Evolutionary conservation across 2,888 invertebrate genomes (phyloP).

Genomic region (Taphrorychus bicolor): DNA sequence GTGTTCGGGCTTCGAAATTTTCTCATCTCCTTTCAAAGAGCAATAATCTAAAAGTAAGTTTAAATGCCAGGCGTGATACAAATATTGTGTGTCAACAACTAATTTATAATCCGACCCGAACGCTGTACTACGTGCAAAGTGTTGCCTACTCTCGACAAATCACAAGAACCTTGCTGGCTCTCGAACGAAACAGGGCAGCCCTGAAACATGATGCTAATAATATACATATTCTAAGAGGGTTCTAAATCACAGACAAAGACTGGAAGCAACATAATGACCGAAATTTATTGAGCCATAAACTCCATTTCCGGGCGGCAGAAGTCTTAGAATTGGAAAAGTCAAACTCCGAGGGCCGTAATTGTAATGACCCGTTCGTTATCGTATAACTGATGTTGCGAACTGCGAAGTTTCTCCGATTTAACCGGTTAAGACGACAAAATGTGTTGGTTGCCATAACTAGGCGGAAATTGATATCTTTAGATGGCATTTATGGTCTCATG

Average conservation of each 20-base stretch:
- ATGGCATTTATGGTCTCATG: no score
- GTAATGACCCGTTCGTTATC: conserved; percentile 28
- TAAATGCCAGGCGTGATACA: no score
- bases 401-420: conserved; percentile 29
- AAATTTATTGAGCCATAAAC: conserved; percentile 39
- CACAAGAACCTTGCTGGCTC: background rate
- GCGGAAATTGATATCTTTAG: background rate
- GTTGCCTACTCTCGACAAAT: background rate
- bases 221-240: conserved; percentile 21
- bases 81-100: no score
- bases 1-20: no score
- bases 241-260: conserved; percentile 29
- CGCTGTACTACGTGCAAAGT: no score
- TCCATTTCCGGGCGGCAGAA: conserved; percentile 28
- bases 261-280: conserved; percentile 25
- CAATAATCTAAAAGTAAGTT: no score
- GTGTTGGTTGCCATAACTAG: background rate
- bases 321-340: conserved; percentile 32
- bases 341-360: conserved; percentile 24
- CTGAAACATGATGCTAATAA: conserved; percentile 6
- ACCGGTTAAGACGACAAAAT: background rate
- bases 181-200: background rate
- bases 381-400: conserved; percentile 17
- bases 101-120: no score
- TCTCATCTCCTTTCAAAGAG: no score